Evolutionary conservation across 64 coral and sea anemone species (phyloP).

Genomic region (Hydrozoanthus tunicans): DNA sequence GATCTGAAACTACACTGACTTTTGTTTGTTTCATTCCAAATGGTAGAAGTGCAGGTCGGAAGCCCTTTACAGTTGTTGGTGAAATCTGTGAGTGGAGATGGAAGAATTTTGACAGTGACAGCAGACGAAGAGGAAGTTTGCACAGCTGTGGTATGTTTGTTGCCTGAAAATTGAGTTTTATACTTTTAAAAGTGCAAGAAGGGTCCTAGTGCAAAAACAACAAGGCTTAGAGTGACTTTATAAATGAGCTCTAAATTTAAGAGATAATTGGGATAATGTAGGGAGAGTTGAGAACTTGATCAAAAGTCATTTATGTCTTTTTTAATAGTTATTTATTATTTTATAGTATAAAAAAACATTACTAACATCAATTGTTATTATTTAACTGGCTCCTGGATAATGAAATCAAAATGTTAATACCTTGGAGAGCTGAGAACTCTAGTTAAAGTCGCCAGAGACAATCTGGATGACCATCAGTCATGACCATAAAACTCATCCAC

Average conservation of each 20-base stretch:
- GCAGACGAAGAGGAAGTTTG: constrained; percentile 54
- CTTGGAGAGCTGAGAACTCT: too few species aligned
- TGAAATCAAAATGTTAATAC: too few species aligned
- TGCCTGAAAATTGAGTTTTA: not conserved
- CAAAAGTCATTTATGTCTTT: too few species aligned
- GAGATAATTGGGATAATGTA: too few species aligned
- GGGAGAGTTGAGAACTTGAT: too few species aligned
- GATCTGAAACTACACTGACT: not conserved
- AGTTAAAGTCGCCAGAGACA: too few species aligned
- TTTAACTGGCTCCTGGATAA: too few species aligned
- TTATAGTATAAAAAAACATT: too few species aligned
- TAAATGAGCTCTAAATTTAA: not conserved
- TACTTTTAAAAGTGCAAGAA: not conserved
- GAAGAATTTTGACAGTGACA: constrained; percentile 66
- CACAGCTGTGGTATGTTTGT: constrained; percentile 57
- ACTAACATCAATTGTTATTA: too few species aligned
- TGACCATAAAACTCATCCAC: too few species aligned
- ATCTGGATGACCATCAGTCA: too few species aligned
- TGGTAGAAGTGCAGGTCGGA: constrained; percentile 56
- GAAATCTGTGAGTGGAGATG: constrained; percentile 62
- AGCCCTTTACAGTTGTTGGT: constrained; percentile 64
- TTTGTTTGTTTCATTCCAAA: not conserved
- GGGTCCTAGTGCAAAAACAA: not conserved
- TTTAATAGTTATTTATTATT: too few species aligned
- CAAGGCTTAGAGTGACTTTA: not conserved